Evolutionary conservation across 2,888 invertebrate species (phyloP).

Genomic region (Amblyjoppa fuscipennis): DNA sequence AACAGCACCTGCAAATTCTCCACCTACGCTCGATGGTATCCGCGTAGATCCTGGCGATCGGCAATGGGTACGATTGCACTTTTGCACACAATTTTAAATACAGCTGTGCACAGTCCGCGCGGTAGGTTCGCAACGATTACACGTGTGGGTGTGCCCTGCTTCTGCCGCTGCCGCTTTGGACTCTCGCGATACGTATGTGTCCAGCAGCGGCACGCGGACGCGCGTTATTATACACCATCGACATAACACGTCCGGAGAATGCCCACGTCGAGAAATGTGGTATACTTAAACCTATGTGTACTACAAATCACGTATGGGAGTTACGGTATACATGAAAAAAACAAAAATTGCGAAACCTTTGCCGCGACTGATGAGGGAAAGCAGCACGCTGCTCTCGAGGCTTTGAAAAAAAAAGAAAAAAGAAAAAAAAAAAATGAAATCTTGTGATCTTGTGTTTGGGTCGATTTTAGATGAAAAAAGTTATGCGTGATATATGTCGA

Average conservation of each 20-base stretch:
- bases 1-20: slow-evolving; percentile 60
- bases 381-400: background rate
- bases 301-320: slow-evolving; percentile 16
- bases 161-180: slow-evolving; percentile 32
- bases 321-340: background rate
- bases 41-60: slow-evolving; percentile 50
- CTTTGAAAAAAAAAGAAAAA: background rate
- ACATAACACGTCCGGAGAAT: slow-evolving; percentile 45
- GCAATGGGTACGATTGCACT: slow-evolving; percentile 38
- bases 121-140: slow-evolving; percentile 49
- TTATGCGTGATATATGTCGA: background rate
- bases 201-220: slow-evolving; percentile 30
- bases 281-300: slow-evolving; percentile 11
- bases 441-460: background rate
- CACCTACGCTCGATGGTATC: slow-evolving; percentile 52
- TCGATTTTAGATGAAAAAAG: background rate
- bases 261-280: slow-evolving; percentile 44
- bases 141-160: slow-evolving; percentile 62
- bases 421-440: background rate
- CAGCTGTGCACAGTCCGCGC: slow-evolving; percentile 3
- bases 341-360: slow-evolving; percentile 28
- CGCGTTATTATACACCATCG: slow-evolving; percentile 48
- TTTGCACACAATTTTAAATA: slow-evolving; percentile 31
- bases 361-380: slow-evolving; percentile 26
- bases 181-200: slow-evolving; percentile 16